Conservation (phyloP, 2,113 vertebrate species). For the Nettapus auritus region DNA sequence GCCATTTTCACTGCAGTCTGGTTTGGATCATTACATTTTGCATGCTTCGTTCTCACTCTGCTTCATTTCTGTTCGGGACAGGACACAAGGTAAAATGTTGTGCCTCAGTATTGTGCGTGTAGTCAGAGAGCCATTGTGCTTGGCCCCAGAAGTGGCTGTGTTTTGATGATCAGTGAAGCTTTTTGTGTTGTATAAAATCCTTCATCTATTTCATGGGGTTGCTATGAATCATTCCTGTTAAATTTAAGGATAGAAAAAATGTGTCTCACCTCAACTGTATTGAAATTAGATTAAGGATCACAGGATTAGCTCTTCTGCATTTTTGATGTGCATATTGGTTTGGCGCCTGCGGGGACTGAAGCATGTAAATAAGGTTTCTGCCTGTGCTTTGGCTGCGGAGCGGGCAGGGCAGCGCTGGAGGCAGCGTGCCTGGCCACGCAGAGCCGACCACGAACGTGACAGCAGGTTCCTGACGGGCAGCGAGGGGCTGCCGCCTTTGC, state of each 20-base stretch:
- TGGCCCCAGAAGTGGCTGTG: not conserved
- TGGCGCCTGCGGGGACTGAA: not conserved
- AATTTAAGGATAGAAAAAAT: not conserved
- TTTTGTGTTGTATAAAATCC: not conserved
- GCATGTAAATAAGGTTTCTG: not conserved
- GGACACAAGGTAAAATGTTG: not conserved
- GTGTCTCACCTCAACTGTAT: not conserved
- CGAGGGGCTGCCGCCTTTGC: not conserved
- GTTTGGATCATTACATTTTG: not conserved
- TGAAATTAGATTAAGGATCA: slow-evolving; percentile 11
- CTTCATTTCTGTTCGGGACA: not conserved
- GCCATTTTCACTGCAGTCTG: rapidly evolving
- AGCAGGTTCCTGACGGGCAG: not conserved
- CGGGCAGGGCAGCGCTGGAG: not conserved
- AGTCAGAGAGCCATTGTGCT: not conserved
- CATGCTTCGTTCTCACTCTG: not conserved
- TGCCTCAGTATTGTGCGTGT: not conserved
- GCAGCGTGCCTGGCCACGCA: not conserved
- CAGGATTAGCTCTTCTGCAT: slow-evolving; percentile 14
- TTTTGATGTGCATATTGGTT: not conserved
- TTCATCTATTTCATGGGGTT: not conserved
- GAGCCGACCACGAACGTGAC: not conserved
- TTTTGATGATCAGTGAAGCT: not conserved
- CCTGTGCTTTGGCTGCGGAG: rapidly evolving
- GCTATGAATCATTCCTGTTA: not conserved